Conservation (phyloP, 1,140 invertebrate species). For the Oryctes rhinoceros region DNA sequence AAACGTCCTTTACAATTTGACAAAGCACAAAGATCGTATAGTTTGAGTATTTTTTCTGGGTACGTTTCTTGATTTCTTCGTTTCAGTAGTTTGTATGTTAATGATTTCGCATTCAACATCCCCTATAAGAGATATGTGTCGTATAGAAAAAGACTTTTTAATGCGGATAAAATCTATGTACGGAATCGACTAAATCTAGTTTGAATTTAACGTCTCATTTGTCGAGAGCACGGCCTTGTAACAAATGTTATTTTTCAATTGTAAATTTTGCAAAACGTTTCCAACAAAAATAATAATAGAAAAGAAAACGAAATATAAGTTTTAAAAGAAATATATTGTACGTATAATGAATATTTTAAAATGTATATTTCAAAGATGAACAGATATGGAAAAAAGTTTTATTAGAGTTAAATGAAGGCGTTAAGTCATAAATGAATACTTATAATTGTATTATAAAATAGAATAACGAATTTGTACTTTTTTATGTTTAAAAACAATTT, state of each 20-base stretch:
- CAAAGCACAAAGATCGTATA: no score
- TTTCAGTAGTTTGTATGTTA: no score
- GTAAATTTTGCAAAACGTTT: conserved; percentile 48
- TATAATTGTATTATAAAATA: not conserved
- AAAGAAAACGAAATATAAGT: not conserved
- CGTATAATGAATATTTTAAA: conserved; percentile 38
- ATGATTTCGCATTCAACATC: no score
- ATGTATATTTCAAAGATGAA: conserved; percentile 26
- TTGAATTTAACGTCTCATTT: not conserved
- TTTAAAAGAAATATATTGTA: conserved; percentile 39
- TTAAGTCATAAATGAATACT: not conserved
- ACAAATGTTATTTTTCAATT: conserved; percentile 37
- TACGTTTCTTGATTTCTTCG: no score
- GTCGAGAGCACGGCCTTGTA: conserved; percentile 24
- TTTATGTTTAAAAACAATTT: not conserved
- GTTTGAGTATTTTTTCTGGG: no score
- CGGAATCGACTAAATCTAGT: not conserved
- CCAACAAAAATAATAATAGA: conserved; percentile 48
- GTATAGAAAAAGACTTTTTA: no score
- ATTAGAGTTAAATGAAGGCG: not conserved
- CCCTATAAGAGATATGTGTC: no score
- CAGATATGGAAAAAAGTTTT: not conserved
- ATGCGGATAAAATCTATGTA: no score
- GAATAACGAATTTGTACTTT: not conserved
- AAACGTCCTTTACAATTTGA: no score